Percentiles rank a stretch among this genome's conserved stretches.
Conservation (phyloP, 2,888 invertebrate genomes). For the Helleia helle region DNA sequence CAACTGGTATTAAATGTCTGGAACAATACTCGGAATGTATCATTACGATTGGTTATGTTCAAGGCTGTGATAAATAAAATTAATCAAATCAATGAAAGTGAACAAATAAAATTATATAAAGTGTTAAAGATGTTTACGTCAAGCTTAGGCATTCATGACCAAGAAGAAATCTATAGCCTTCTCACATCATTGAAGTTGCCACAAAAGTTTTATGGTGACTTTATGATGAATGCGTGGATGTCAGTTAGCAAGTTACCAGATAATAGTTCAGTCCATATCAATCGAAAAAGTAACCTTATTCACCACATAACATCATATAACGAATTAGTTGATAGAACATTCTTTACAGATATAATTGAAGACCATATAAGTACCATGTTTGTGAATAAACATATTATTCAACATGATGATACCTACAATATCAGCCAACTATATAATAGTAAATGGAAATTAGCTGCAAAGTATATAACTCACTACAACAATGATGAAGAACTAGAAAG, state of each 20-base stretch:
- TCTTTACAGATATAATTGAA: conserved; percentile 27
- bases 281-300: conserved; percentile 25
- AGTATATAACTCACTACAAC: conserved; percentile 9
- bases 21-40: conserved; percentile 36
- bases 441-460: conserved; percentile 5
- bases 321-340: conserved; percentile 25
- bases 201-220: conserved; percentile 24
- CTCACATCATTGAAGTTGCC: conserved; percentile 27
- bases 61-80: conserved; percentile 31
- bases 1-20: conserved; percentile 29
- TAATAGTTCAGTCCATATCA: conserved; percentile 24
- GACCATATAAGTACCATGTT: conserved; percentile 28
- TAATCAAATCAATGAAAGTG: conserved; percentile 13
- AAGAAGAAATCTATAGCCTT: conserved; percentile 30
- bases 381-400: conserved; percentile 17
- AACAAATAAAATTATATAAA: conserved; percentile 29
- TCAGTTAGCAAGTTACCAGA: conserved; percentile 29
- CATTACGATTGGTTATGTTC: conserved; percentile 34
- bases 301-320: conserved; percentile 24
- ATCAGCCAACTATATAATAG: not conserved
- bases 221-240: conserved; percentile 30
- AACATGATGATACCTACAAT: not conserved
- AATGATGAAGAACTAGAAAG: not conserved
- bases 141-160: conserved; percentile 34
- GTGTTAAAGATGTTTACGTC: conserved; percentile 31